Evolutionary conservation across 1,140 invertebrate genomes (phyloP).

Genomic region (Drosophila funebris): DNA sequence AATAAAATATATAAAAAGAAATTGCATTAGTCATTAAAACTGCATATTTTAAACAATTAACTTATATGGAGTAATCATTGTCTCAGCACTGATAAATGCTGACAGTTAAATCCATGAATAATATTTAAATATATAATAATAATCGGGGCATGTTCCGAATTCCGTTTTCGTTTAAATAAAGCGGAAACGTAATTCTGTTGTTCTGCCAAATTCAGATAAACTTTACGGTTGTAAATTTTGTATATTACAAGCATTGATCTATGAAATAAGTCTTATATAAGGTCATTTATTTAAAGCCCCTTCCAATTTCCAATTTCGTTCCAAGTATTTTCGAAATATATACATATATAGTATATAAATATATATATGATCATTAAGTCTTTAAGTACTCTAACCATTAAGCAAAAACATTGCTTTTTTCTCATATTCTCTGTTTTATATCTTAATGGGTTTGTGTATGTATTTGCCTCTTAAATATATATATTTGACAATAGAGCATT

Average conservation of each 20-base stretch:
- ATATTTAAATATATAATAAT: not conserved
- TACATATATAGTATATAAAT: not conserved
- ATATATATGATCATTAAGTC: not conserved
- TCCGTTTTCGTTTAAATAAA: not conserved
- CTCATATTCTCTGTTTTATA: not conserved
- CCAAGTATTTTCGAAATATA: too few species aligned
- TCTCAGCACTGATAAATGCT: not conserved
- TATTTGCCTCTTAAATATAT: slow-evolving; percentile 6
- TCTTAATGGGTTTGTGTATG: slow-evolving; percentile 6
- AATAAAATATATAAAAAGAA: not conserved
- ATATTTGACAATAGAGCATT: not conserved
- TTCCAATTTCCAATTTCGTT: too few species aligned
- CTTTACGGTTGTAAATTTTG: too few species aligned
- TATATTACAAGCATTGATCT: too few species aligned
- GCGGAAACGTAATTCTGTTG: too few species aligned
- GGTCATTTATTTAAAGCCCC: too few species aligned
- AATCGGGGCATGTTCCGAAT: not conserved
- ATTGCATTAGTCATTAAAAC: not conserved
- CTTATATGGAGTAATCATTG: too few species aligned
- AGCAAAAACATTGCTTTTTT: not conserved
- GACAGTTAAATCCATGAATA: not conserved
- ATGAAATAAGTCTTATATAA: too few species aligned
- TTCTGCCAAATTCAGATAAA: too few species aligned
- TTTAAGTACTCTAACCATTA: not conserved
- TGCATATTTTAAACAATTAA: too few species aligned